Conservation (phyloP, 1,140 invertebrate genomes). For the Ptiloglossa arizonensis region DNA sequence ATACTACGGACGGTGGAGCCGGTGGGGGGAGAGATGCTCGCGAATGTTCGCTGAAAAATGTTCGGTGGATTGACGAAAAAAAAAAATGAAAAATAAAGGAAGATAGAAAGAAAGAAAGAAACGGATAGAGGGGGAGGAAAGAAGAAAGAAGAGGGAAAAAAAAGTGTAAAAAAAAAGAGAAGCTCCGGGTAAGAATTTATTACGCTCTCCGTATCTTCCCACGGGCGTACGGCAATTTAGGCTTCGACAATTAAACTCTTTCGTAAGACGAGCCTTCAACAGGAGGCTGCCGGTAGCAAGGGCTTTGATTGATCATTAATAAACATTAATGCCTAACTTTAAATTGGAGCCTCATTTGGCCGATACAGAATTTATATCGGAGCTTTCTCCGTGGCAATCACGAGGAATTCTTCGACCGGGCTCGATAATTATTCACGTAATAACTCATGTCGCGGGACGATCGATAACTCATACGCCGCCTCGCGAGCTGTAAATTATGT, state of each 20-base stretch:
- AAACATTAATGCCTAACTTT: slow-evolving; percentile 46
- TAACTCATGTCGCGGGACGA: slow-evolving; percentile 56
- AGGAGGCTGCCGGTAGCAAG: slow-evolving; percentile 5
- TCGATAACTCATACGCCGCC: slow-evolving; percentile 62
- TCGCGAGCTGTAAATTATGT: slow-evolving; percentile 63
- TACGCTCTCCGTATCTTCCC: neutral
- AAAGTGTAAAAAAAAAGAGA: too few relatives aligned
- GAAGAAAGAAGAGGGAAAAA: neutral
- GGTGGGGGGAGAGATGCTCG: too few relatives aligned
- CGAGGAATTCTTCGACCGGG: slow-evolving; percentile 33
- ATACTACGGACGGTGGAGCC: too few relatives aligned
- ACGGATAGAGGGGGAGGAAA: neutral
- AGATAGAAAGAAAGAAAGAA: neutral
- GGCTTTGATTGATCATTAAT: slow-evolving; percentile 48
- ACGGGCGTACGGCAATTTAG: neutral
- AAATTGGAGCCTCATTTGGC: slow-evolving; percentile 36
- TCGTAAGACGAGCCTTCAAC: slow-evolving; percentile 1
- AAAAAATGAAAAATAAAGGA: neutral
- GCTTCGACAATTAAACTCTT: slow-evolving; percentile 24
- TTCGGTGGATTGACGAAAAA: neutral
- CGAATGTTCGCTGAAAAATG: neutral
- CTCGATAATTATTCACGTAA: slow-evolving; percentile 63
- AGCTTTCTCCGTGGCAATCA: slow-evolving; percentile 51
- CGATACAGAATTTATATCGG: slow-evolving; percentile 24
- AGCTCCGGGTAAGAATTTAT: slow-evolving; percentile 6